Evolutionary conservation across 2,888 invertebrate species (phyloP).

Genomic region (Synanthedon myopaeformis): DNA sequence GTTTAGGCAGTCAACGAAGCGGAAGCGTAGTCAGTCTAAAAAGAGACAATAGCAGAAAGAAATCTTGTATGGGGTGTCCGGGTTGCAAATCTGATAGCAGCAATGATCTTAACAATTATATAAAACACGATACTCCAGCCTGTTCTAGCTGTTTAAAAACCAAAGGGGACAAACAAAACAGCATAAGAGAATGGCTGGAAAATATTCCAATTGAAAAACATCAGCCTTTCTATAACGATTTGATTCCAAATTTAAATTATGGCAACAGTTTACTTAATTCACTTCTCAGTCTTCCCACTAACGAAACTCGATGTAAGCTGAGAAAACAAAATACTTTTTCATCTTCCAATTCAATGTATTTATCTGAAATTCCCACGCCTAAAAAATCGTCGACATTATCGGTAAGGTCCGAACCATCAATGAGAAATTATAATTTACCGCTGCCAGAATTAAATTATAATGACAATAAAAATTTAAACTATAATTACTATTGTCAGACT

Average conservation of each 20-base stretch:
- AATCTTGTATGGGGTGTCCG: constrained; percentile 75
- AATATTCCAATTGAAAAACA: constrained; percentile 71
- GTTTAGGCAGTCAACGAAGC: constrained; percentile 63
- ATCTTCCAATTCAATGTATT: constrained; percentile 27
- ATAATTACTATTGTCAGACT: constrained; percentile 35
- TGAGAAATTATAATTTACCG: constrained; percentile 51
- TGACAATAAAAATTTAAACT: constrained; percentile 23
- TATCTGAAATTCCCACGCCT: constrained; percentile 27
- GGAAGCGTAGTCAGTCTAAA: constrained; percentile 71
- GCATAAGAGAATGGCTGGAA: constrained; percentile 82
- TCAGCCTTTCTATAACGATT: constrained; percentile 30
- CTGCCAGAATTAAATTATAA: constrained; percentile 42
- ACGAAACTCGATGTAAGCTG: constrained; percentile 31
- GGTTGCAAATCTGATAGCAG: constrained; percentile 64
- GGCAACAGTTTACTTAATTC: constrained; percentile 34
- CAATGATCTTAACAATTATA: constrained; percentile 39
- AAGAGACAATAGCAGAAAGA: constrained; percentile 72
- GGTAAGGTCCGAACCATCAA: constrained; percentile 54
- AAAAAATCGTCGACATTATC: constrained; percentile 44
- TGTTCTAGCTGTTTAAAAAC: constrained; percentile 67
- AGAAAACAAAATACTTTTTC: constrained; percentile 54
- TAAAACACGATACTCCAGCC: constrained; percentile 52
- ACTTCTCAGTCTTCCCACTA: constrained; percentile 40
- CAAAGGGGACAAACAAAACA: constrained; percentile 79
- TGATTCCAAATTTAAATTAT: constrained; percentile 24